Conservation (phyloP, 2,113 vertebrate genomes). For the Cyrtonyx montezumae region DNA sequence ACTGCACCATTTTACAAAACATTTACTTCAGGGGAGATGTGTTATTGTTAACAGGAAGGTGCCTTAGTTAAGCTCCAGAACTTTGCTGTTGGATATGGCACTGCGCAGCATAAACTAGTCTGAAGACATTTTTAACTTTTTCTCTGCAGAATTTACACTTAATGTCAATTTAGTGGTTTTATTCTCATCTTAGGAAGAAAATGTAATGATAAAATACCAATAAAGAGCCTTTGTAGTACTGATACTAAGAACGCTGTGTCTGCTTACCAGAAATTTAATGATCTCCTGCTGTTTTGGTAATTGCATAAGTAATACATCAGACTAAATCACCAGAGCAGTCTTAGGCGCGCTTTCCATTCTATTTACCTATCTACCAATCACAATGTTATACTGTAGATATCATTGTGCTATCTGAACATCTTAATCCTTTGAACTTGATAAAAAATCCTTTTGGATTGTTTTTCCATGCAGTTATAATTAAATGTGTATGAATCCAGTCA, state of each 20-base stretch:
- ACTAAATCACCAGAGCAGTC: slow-evolving; percentile 79
- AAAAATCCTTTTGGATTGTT: slow-evolving; percentile 47
- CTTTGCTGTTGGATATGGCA: not conserved
- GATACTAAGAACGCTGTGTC: slow-evolving; percentile 79
- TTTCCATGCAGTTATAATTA: slow-evolving; percentile 40
- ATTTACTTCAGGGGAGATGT: not conserved
- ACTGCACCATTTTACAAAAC: slow-evolving; percentile 24
- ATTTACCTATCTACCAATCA: slow-evolving; percentile 55
- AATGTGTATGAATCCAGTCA: slow-evolving; percentile 10
- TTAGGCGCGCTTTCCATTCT: slow-evolving; percentile 65
- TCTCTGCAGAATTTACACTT: not conserved
- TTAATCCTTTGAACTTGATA: slow-evolving; percentile 54
- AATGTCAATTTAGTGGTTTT: slow-evolving; percentile 5
- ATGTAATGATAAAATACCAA: slow-evolving; percentile 78
- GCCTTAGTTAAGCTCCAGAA: not conserved
- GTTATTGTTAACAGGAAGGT: not conserved
- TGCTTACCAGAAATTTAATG: slow-evolving; percentile 89
- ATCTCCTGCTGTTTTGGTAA: slow-evolving; percentile 99
- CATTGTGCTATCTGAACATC: slow-evolving; percentile 46
- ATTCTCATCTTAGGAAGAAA: slow-evolving; percentile 57
- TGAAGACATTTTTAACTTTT: not conserved
- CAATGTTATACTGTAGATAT: slow-evolving; percentile 62
- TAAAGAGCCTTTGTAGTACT: slow-evolving; percentile 78
- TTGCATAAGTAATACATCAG: slow-evolving; percentile 98
- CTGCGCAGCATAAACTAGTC: not conserved